Evolutionary conservation across 2,888 invertebrate genomes (phyloP).

Genomic region (Ametastegia equiseti): DNA sequence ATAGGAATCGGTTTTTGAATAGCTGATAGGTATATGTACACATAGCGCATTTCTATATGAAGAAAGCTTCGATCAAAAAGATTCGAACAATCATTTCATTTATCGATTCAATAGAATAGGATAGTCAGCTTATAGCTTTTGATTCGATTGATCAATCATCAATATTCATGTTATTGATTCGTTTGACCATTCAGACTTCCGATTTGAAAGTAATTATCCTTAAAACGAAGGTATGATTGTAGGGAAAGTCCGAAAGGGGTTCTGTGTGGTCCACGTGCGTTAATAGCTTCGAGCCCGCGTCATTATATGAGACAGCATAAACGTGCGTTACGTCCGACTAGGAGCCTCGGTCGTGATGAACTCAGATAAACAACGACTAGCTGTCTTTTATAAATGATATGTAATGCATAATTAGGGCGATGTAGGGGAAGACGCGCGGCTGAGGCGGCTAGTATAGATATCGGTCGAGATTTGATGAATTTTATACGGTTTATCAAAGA

Average conservation of each 20-base stretch:
- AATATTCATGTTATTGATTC: conserved; percentile 1
- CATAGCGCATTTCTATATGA: background rate
- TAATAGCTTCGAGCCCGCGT: background rate
- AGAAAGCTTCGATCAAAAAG: too few relatives aligned
- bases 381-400: conserved; percentile 68
- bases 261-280: background rate
- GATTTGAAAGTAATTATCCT: background rate
- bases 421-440: conserved; percentile 55
- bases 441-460: conserved; percentile 15
- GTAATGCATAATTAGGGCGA: conserved; percentile 67
- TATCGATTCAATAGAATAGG: background rate
- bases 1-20: background rate
- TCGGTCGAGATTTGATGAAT: conserved; percentile 34
- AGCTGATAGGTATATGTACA: background rate
- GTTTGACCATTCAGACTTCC: background rate
- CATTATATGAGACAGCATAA: background rate
- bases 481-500: conserved; percentile 22
- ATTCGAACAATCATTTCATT: background rate
- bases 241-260: too few relatives aligned
- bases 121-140: too few relatives aligned
- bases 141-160: background rate
- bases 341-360: conserved; percentile 33
- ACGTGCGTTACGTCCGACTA: conserved; percentile 51
- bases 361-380: conserved; percentile 61
- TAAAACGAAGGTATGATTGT: background rate